Conservation (phyloP, 1,140 invertebrate genomes). For the Matsumurasca onukii region DNA sequence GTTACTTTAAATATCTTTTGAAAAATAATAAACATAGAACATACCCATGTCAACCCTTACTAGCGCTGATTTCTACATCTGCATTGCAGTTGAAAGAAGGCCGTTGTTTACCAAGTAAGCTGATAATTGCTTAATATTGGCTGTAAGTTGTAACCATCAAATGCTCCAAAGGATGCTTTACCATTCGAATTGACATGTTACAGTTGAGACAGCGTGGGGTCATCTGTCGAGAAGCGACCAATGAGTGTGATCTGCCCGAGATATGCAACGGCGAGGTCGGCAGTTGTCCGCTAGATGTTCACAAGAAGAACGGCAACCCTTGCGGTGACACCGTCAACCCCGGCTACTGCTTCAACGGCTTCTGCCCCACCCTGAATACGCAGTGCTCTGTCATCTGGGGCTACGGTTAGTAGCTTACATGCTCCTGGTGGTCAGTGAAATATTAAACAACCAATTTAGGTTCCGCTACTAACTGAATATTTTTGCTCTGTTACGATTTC, state of each 20-base stretch:
- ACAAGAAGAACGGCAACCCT: slow-evolving; percentile 86
- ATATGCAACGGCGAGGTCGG: slow-evolving; percentile 83
- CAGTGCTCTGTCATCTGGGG: slow-evolving; percentile 95
- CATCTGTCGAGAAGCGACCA: slow-evolving; percentile 78
- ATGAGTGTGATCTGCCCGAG: slow-evolving; percentile 94
- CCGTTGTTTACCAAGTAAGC: too few species aligned
- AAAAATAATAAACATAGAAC: too few species aligned
- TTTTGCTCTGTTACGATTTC: neutral
- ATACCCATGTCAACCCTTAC: too few species aligned
- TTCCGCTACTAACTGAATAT: too few species aligned
- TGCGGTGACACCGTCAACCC: slow-evolving; percentile 60
- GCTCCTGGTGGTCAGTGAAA: neutral
- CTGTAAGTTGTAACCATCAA: too few species aligned
- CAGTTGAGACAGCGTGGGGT: slow-evolving; percentile 75
- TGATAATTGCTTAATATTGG: too few species aligned
- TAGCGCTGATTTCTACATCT: too few species aligned
- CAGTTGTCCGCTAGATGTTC: slow-evolving; percentile 83
- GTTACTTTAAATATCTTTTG: too few species aligned
- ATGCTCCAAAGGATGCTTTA: too few species aligned
- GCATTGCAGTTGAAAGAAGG: too few species aligned
- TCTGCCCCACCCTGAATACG: slow-evolving; percentile 81
- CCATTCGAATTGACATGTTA: too few species aligned
- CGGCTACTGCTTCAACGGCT: slow-evolving; percentile 84
- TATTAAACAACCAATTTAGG: neutral
- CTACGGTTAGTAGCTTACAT: slow-evolving; percentile 50